Evolutionary conservation across 2,888 invertebrate species (phyloP).

Genomic region (Zelleria hepariella): DNA sequence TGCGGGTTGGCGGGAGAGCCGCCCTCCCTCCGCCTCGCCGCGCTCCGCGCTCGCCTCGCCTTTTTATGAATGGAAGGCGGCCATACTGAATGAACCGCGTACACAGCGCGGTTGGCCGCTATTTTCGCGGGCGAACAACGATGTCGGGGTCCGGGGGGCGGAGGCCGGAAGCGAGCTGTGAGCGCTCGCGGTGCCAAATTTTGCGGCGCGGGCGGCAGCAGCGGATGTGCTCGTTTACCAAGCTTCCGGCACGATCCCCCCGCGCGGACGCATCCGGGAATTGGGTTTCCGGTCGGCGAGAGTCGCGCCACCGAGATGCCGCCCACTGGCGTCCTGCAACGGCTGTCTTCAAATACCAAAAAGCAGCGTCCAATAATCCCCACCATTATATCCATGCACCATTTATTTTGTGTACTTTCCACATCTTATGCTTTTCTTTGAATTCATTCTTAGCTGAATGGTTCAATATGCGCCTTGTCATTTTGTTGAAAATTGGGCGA

Average conservation of each 20-base stretch:
- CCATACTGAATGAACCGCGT: constrained; percentile 80
- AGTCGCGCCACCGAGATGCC: constrained; percentile 56
- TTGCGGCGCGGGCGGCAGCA: constrained; percentile 70
- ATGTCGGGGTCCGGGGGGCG: constrained; percentile 57
- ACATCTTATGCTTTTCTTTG: neutral
- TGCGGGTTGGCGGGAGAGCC: constrained; percentile 65
- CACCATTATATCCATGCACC: neutral
- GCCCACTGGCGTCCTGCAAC: constrained; percentile 63
- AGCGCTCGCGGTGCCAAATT: constrained; percentile 70
- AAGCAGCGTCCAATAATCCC: neutral
- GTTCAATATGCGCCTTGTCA: neutral
- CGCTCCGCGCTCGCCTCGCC: constrained; percentile 66
- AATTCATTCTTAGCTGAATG: neutral
- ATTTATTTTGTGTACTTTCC: neutral
- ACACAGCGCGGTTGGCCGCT: constrained; percentile 72
- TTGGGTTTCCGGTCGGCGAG: constrained; percentile 69
- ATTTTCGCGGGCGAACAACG: constrained; percentile 66
- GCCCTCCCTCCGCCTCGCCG: constrained; percentile 62
- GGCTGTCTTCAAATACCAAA: constrained; percentile 18
- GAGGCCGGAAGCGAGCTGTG: constrained; percentile 68
- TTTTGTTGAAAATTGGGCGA: neutral
- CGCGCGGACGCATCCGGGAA: constrained; percentile 71
- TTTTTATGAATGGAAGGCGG: constrained; percentile 82
- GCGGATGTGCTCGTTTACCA: constrained; percentile 71
- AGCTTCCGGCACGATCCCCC: constrained; percentile 70